Evolutionary conservation across 2,113 vertebrate species (phyloP), one percentile per base, ranked within the genome.

Genomic region (Syrrhaptes paradoxus): DNA sequence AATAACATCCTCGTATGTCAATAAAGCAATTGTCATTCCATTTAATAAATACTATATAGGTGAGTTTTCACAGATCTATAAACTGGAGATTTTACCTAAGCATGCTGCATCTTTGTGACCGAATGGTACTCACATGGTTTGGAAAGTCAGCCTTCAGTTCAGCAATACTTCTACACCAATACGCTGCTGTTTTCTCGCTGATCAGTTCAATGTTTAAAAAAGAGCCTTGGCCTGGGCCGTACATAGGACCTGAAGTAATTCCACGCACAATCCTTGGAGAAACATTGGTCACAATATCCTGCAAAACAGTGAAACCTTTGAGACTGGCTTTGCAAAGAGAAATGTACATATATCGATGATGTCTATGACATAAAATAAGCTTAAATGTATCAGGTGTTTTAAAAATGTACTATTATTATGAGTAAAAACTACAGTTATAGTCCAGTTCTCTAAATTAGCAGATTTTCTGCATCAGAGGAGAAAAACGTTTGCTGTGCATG

Each of bases 281-380:
- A 90, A 99, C 98, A 13, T 99, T 99, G 54, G 99, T 99, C 94
- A 99, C 98, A 59, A 99, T 98, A 89, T 99, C 99, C 99, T 99
- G 97, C 54, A 97, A 96, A 92, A 93, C 1, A 84, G 48, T 5
- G 75, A 88, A 75, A 46, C 28, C 15, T 72, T 90, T 96, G 85
- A 97, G 95, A 77, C 0, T 5, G 66, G 36, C 78, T 86, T 85
- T 95, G 79, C 17, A 48, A 89, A 96, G 67, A 34, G 38, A 95
- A 41, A n/a, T 75, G 51, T 54, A 86, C 81, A 62, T 31, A n/a
- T 49, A 16, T 62, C 43, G 55, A 8, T 16, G 21, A 21, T 12
- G 5, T n/a, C 15, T 25, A 10, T 25, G 49, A 55, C 15, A 58
- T 13, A 58, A 85, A 17, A 46, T 1, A 84, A 67, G 20, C 18